These are phyloP conservation scores for Micromussa lordhowensis DNA, from an alignment of 92 coral and sea anemone genomes.

Conservation along the genomic window DNA sequence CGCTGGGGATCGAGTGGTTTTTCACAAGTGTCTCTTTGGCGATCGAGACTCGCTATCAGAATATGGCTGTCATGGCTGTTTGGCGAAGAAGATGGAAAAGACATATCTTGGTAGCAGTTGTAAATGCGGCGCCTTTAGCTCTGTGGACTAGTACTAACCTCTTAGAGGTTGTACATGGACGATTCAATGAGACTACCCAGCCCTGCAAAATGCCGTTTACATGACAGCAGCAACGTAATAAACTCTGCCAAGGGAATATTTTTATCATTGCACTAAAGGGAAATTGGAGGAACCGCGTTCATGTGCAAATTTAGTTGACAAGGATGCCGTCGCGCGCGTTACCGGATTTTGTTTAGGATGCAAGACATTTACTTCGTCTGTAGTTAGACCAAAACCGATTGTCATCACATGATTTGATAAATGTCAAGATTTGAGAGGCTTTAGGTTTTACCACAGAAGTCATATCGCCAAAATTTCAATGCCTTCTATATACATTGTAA, in stretches of 20 bases:
- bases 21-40: slow-evolving; percentile 32
- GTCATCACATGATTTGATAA: no score
- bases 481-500: no score
- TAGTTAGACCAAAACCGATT: no score
- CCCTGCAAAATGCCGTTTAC: background rate
- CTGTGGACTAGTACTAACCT: background rate
- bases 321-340: background rate
- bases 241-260: background rate
- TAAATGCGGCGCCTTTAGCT: background rate
- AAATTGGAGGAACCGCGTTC: no score
- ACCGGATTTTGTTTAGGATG: no score
- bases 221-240: background rate
- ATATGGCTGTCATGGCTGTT: slow-evolving; percentile 48
- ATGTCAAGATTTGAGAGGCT: no score
- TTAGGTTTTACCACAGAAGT: no score
- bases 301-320: no score
- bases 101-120: background rate
- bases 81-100: slow-evolving; percentile 34
- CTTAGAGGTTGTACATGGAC: background rate
- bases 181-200: background rate
- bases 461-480: no score
- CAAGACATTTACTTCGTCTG: no score
- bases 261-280: no score
- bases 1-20: slow-evolving; percentile 38
- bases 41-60: slow-evolving; percentile 42